Evolutionary conservation across 2,888 invertebrate species (phyloP), one percentile per base, ranked within the genome.

Genomic region (Eumerus sabulonum): DNA sequence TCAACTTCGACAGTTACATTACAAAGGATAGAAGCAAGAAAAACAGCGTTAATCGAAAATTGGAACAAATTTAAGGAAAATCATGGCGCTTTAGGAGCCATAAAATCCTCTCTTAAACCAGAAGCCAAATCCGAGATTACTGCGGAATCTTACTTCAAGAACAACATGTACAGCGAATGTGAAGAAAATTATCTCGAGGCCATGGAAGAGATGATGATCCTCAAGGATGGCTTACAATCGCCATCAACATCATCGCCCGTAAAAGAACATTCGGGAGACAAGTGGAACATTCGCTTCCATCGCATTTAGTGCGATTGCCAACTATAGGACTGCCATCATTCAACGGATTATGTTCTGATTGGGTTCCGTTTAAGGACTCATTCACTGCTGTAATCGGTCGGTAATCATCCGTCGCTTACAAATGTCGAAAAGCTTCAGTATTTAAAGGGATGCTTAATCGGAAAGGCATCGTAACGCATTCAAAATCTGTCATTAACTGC

Each of bases 341-440:
- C 17, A 38, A 36, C 7, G 53, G 17, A 12, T 16, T 38, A 38
- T 38, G 38, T 2, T 19, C 13, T 27, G 12, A 53, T 0, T 53
- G 53, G 53, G 53, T 40, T 1, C 38, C 53, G 4, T 57, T 44
- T 35, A 57, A 54, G 9, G 54, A 54, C n/a, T 11, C 13, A 18
- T 54, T 42, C 13, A 18, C n/a, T 12, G 54, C 42, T n/a, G 54
- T 54, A 9, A 57, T 44, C n/a, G 42, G 14, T 44, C n/a, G 42
- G 14, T 27, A 53, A 53, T 16, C 53, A 44, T 35, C 27, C 45
- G 1, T 27, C 27, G 11, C 53, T 53, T 12, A 38, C 38, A 1
- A 1, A 38, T 40, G 53, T 53, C 11, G 40, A 53, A 38, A 53
- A 53, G 38, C 12, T 53, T 9, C 53, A 53, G 12, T 53, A 53